A percentile compares a stretch with the other conserved stretches of the same genome.
Evolutionary conservation across 2,888 invertebrate genomes (phyloP).

Genomic region (Nomada goodeniana): DNA sequence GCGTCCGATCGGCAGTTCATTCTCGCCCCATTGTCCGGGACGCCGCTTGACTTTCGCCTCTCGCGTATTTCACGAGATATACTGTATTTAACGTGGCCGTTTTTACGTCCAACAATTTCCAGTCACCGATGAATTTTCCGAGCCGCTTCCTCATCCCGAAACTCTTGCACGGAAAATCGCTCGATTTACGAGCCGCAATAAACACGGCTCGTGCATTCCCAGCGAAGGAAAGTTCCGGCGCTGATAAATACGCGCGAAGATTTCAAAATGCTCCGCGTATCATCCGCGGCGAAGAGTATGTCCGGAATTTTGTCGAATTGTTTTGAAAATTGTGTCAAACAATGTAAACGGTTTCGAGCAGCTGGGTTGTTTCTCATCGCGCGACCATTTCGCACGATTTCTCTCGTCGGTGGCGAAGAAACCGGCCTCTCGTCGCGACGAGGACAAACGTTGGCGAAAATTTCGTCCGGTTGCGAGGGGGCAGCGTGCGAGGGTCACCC

Average conservation of each 20-base stretch:
- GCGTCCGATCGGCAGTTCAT: slow-evolving; percentile 57
- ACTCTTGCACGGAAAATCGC: too few species aligned
- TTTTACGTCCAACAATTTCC: slow-evolving; percentile 9
- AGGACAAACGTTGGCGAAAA: slow-evolving; percentile 2
- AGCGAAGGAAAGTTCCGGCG: too few species aligned
- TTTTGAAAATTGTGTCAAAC: slow-evolving; percentile 25
- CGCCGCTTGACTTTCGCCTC: slow-evolving; percentile 32
- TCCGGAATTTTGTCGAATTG: too few species aligned
- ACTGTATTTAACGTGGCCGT: slow-evolving; percentile 12
- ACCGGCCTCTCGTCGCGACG: not conserved
- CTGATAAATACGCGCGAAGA: too few species aligned
- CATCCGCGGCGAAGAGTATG: not conserved
- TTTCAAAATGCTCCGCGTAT: too few species aligned
- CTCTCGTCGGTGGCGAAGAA: not conserved
- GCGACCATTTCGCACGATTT: not conserved
- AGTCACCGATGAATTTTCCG: not conserved
- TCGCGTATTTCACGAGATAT: slow-evolving; percentile 7
- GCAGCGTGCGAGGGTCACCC: not conserved
- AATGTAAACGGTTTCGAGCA: not conserved
- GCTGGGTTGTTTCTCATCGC: not conserved
- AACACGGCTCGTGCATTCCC: too few species aligned
- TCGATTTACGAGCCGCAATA: too few species aligned
- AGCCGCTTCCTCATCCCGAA: too few species aligned
- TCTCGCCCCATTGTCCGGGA: slow-evolving; percentile 16
- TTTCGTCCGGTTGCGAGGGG: not conserved